Percentiles rank a stretch among this genome's conserved stretches.
Evolutionary conservation across 2,113 vertebrate species (phyloP).

Genomic region (Lampris incognitus): DNA sequence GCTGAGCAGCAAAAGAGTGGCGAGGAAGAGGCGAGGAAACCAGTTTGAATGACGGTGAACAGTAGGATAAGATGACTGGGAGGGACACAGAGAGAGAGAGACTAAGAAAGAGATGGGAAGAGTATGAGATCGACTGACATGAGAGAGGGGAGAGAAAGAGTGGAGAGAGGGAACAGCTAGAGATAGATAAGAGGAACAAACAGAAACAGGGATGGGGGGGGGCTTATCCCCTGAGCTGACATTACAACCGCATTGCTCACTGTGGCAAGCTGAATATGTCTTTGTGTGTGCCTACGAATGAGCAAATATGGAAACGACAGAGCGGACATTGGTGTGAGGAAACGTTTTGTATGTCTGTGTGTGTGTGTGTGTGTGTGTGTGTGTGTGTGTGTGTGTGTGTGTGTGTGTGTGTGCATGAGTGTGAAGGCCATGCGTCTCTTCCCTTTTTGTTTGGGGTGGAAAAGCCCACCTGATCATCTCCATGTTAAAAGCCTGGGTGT

Average conservation of each 20-base stretch:
- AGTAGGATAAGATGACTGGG: not conserved
- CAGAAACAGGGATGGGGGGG: not conserved
- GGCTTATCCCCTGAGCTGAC: conserved; percentile 15
- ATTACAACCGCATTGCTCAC: conserved; percentile 1
- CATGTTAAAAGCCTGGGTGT: not conserved
- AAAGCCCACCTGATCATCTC: not conserved
- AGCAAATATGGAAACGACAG: not conserved
- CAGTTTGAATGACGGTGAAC: no score
- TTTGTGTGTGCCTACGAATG: not conserved
- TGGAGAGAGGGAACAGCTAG: no score
- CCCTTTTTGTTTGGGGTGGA: no score
- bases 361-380: conserved; percentile 11
- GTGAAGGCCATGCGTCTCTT: no score
- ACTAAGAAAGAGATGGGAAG: not conserved
- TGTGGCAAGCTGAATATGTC: conserved; percentile 8
- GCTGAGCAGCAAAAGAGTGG: not conserved
- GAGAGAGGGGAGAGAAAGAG: not conserved
- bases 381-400: not conserved
- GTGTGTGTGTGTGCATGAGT: no score
- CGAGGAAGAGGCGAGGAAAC: no score
- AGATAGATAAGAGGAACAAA: not conserved
- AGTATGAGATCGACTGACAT: not conserved
- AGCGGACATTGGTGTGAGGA: not conserved
- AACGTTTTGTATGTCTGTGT: not conserved
- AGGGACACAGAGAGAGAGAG: not conserved